Evolutionary conservation across 2,113 vertebrate genomes (phyloP).

Genomic region (Orientallactaga bullata): DNA sequence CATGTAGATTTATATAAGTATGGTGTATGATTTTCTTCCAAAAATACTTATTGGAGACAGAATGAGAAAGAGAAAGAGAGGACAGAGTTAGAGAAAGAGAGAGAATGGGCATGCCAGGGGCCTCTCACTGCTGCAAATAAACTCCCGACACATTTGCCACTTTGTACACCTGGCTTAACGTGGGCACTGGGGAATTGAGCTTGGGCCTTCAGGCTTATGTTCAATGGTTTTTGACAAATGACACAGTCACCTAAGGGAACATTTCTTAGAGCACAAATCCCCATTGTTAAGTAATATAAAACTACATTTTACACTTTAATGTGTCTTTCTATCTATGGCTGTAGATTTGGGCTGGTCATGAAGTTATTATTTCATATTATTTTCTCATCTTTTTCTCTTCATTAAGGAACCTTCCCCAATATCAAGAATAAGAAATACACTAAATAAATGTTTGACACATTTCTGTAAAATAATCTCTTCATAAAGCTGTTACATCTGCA

Average conservation of each 20-base stretch:
- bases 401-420: background rate
- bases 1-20: background rate
- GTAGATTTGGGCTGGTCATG: background rate
- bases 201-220: too few relatives aligned
- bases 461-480: conserved; percentile 28
- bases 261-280: background rate
- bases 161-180: too few relatives aligned
- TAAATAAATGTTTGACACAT: background rate
- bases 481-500: background rate
- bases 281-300: too few relatives aligned
- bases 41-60: too few relatives aligned
- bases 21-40: background rate
- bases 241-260: background rate
- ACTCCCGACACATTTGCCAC: too few relatives aligned
- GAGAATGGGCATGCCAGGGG: too few relatives aligned
- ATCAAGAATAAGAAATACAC: background rate
- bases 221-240: background rate
- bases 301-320: background rate
- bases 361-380: background rate
- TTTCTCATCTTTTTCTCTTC: conserved; percentile 6
- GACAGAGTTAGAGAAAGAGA: too few relatives aligned
- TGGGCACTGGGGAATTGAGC: too few relatives aligned
- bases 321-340: background rate
- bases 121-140: too few relatives aligned
- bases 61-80: too few relatives aligned